Conservation (phyloP, 2,888 invertebrate genomes). For the Drosophila emarginata region DNA sequence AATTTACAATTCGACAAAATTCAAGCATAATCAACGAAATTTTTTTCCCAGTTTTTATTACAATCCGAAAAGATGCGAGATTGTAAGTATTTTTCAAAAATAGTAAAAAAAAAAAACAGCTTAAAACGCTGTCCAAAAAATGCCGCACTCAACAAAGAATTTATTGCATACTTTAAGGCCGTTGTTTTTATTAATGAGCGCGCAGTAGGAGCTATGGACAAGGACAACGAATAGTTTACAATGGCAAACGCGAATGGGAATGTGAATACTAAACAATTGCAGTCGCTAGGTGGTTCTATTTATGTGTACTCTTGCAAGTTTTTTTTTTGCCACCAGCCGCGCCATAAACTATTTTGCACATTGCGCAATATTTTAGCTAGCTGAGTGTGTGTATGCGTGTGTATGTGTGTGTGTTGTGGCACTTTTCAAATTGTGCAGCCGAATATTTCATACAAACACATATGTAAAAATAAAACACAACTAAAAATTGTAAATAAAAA, state of each 20-base stretch:
- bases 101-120: not conserved
- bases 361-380: slow-evolving; percentile 74
- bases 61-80: not conserved
- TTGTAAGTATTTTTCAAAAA: slow-evolving; percentile 26
- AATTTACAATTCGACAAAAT: too few species aligned
- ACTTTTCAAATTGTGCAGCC: slow-evolving; percentile 70
- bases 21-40: too few species aligned
- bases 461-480: slow-evolving; percentile 36
- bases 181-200: slow-evolving; percentile 72
- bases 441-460: slow-evolving; percentile 35
- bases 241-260: slow-evolving; percentile 21
- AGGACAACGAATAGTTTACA: slow-evolving; percentile 10
- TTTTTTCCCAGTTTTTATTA: not conserved
- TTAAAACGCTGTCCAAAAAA: slow-evolving; percentile 35
- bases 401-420: slow-evolving; percentile 46
- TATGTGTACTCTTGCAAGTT: not conserved
- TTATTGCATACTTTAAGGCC: slow-evolving; percentile 72
- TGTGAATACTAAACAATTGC: slow-evolving; percentile 31
- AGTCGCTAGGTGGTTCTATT: slow-evolving; percentile 21
- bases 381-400: slow-evolving; percentile 27
- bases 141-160: slow-evolving; percentile 51
- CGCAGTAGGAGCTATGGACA: slow-evolving; percentile 26
- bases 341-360: slow-evolving; percentile 74
- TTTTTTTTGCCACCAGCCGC: slow-evolving; percentile 45
- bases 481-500: slow-evolving; percentile 69